Evolutionary conservation across 2,113 vertebrate species (phyloP), one percentile per base, ranked within the genome.

Genomic region (Thunnus thynnus): DNA sequence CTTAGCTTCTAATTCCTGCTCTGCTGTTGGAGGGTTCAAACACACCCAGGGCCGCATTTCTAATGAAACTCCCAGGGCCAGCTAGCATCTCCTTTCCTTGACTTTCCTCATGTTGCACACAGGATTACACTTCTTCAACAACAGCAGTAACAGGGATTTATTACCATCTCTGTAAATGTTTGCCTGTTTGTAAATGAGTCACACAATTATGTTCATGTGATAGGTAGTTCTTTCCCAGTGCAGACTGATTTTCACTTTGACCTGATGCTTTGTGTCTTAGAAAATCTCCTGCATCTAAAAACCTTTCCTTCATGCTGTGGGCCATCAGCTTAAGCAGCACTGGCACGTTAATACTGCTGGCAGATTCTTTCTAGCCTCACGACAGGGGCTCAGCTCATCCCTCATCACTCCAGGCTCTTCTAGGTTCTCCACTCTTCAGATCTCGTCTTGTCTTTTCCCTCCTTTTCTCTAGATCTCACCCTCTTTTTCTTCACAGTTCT

Each of bases 1-100:
- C 92, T 92, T 91, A 94, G 90, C 84, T 82, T 93, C 88, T 93
- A 93, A 94, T 95, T 94, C 94, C 90, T 88, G 82, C 91, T 91
- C 90, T 90, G 86, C 89, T 93, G 89, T 92, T 92, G 75, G 82
- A 85, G 87, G 86, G 88, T 90, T 90, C 85, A 91, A 90, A 93
- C 84, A 86, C 85, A 88, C 83, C 86, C 84, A 86, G 88, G 87
- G 84, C 91, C 61, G 90, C 88, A 93, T 93, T 87, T 83, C 89
- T 94, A 94, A 94, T 94, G 91, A 94, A 92, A 93, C 88, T 93
- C 92, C 83, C 88, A 93, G 84, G 92, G 86, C 85, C 89, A 65
- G 84, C 81, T 50, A 81, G 72, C 69, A 86, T 76, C 75, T 78
- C 71, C 74, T 70, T 86, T 90, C 80, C 86, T 87, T 80, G 76